Base-by-base conservation (phyloP, 2,113 vertebrate genomes). In the Brachirus orientalis region DNA sequence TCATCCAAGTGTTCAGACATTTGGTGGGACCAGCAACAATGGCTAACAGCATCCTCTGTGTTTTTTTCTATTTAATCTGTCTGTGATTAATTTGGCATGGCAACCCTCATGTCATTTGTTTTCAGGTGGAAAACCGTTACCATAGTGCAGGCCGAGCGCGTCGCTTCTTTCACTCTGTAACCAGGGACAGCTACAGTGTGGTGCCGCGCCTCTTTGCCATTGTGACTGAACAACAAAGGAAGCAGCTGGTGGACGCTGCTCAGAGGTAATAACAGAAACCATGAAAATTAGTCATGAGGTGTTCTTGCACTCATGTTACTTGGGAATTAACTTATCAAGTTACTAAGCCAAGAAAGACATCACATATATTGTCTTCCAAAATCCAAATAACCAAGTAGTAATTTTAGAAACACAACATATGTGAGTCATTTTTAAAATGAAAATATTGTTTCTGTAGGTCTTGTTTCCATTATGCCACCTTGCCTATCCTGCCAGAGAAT, bases 171-270 rank as follows among this genome's bases (percentile, higher is more conserved):
- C 89, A 96, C 52, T 47, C 79, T 6, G 48, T 97, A 59, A 91
- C 91, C 62, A 94, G 91, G 88, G 89, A 84, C 67, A 44, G 83
- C 20, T 37, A 74, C 11, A 88, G 84, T 8, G 72, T 97, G 72
- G 90, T 97, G 81, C 97, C 97, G 0, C 94, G 92, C 90, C 80
- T 99, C 55, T 99, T 98, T 61, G 95, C 96, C 6, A 92, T 99
- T 59, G 92, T 93, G 60, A 94, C 95, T 8, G 97, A 99, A 90
- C 93, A 94, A 80, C 92, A 92, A 84, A 94, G 97, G 77, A 98
- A 95, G 83, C 93, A 92, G 37, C 91, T 96, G 59, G 91, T 92
- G 48, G 96, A 98, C 9, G 84, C 84, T 12, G 94, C 95, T 47
- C 95, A 94, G 79, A 95, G 95, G 97, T 99, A 90, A 86, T 54